phyloP scores from a whole-genome alignment of 2,113 vertebrate species.

The Mohoua ochrocephala region DNA sequence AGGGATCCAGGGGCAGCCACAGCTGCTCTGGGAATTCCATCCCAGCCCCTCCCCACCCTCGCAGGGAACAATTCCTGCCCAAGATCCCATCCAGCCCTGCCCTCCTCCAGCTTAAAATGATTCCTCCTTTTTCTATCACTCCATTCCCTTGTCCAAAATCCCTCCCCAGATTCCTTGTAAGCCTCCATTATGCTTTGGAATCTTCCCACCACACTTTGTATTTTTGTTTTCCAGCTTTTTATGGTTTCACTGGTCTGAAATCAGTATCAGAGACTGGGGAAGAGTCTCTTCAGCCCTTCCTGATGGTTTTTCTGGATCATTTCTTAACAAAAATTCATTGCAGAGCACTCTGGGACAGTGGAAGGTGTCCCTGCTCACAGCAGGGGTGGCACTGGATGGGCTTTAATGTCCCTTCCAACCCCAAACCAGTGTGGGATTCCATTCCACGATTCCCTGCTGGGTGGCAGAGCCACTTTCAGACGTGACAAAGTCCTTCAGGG shows the following conservation, averaged over 20 bases:
- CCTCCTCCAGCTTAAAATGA: not conserved
- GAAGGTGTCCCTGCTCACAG: not conserved
- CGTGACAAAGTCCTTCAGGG: not conserved
- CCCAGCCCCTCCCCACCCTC: not conserved
- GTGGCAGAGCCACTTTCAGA: not conserved
- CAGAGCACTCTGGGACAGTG: not conserved
- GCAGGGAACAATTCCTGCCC: not conserved
- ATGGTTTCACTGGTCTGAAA: not conserved
- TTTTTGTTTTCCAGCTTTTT: not conserved
- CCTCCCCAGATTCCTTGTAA: rapidly evolving
- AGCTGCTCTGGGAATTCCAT: not conserved
- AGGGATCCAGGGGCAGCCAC: not conserved
- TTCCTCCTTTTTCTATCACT: not conserved
- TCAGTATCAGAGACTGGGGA: not conserved
- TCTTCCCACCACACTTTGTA: not conserved
- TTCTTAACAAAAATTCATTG: not conserved
- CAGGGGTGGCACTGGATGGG: not conserved
- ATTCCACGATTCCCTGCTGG: not conserved
- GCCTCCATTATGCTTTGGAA: not conserved
- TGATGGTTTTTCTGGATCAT: not conserved
- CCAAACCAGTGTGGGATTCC: not conserved
- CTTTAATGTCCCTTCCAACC: not conserved
- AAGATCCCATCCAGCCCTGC: rapidly evolving
- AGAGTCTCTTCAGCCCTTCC: not conserved
- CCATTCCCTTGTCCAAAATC: not conserved